A percentile compares a stretch with the other conserved stretches of the same genome.
Conservation (phyloP, 2,888 invertebrate genomes). For the Netelia fuscicornis region DNA sequence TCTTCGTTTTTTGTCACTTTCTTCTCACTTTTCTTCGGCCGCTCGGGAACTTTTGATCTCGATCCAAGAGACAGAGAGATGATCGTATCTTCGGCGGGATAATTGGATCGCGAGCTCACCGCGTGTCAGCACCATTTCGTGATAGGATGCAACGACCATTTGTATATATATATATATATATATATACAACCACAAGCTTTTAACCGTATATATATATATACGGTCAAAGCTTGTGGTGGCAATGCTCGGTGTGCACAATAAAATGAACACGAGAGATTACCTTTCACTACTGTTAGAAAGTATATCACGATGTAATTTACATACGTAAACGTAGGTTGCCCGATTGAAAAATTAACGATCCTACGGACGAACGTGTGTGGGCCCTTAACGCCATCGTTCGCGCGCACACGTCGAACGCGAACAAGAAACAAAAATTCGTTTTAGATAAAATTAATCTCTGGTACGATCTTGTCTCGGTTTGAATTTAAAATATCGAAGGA, state of each 20-base stretch:
- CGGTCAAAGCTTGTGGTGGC: conserved; percentile 28
- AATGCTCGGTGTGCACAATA: conserved; percentile 52
- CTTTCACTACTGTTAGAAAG: conserved; percentile 72
- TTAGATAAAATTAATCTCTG: too few relatives aligned
- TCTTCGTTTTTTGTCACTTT: conserved; percentile 58
- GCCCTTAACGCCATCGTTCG: too few relatives aligned
- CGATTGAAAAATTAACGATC: neutral
- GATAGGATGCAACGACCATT: conserved; percentile 57
- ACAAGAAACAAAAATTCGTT: too few relatives aligned
- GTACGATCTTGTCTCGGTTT: too few relatives aligned
- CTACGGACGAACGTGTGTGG: neutral
- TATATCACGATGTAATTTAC: conserved; percentile 39
- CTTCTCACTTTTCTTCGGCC: conserved; percentile 61
- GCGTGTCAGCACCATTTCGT: conserved; percentile 62
- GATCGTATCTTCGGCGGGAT: conserved; percentile 67
- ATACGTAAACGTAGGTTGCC: neutral
- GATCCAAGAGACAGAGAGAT: conserved; percentile 44
- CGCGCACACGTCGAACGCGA: too few relatives aligned
- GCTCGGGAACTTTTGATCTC: conserved; percentile 68
- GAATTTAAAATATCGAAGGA: too few relatives aligned
- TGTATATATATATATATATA: neutral
- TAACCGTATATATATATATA: neutral
- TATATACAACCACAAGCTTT: neutral
- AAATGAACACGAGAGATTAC: conserved; percentile 67
- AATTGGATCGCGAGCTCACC: conserved; percentile 67